Evolutionary conservation across 2,888 invertebrate genomes (phyloP).

Genomic region (Ganaspis brasiliensis): DNA sequence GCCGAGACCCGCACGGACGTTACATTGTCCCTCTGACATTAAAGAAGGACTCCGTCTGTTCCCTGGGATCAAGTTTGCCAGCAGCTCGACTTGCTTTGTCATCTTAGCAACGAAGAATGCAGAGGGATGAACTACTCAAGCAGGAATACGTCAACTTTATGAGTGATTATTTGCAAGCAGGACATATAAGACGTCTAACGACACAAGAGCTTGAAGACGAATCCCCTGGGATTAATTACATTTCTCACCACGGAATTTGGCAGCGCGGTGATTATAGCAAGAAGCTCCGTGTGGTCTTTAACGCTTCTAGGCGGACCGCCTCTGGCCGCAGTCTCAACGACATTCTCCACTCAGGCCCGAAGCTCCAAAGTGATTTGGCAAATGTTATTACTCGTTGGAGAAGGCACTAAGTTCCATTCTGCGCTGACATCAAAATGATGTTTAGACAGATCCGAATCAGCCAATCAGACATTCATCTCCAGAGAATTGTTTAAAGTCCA

Average conservation of each 20-base stretch:
- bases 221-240: not conserved
- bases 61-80: not conserved
- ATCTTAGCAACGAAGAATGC: not conserved
- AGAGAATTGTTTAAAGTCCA: slow-evolving; percentile 23
- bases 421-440: too few species aligned
- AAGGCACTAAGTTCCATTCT: not conserved
- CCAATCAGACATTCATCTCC: not conserved
- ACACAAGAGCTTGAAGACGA: not conserved
- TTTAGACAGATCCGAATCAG: not conserved
- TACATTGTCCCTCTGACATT: not conserved
- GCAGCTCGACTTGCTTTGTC: not conserved
- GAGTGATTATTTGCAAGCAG: not conserved
- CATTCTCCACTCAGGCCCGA: not conserved
- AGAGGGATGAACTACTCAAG: not conserved
- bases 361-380: not conserved
- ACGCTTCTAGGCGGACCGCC: not conserved
- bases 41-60: not conserved
- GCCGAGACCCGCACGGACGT: not conserved
- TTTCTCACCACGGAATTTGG: slow-evolving; percentile 32
- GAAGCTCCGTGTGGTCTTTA: not conserved
- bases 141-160: slow-evolving; percentile 4
- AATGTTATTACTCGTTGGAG: slow-evolving; percentile 20
- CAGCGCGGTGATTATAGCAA: not conserved
- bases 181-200: not conserved
- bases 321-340: slow-evolving; percentile 23